Base-by-base conservation (phyloP, 2,888 invertebrate species). In the Strigamia maritima region DNA sequence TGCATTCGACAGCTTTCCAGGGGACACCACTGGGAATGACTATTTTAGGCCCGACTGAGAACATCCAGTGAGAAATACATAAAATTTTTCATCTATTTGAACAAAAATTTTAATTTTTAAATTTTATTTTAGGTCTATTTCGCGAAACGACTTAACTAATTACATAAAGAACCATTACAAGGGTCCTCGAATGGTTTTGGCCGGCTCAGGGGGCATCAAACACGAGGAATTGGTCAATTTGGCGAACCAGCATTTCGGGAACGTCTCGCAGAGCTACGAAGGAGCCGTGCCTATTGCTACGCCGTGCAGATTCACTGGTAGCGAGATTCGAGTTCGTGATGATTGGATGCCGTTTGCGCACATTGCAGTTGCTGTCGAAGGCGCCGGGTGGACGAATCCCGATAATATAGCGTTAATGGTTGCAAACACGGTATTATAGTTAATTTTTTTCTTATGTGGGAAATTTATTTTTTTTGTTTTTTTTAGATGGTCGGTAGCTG, bases 391-490 rank as follows among this genome's bases (percentile, higher is more conserved):
- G 99, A 91, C 93, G n/a, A 93, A 96, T 85, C 92, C 97, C 77
- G 98, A 99, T 86, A 98, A 97, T 86, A 93, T 99, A 85, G 95
- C 98, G 40, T 88, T 99, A 80, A 98, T 99, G 98, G 94, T 99
- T 6, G 98, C 98, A 24, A 97, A 96, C 85, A 98, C 98, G 2
- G 84, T 86, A 80, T 79, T n/a, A n/a, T n/a, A n/a, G n/a, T n/a
- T n/a, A n/a, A n/a, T n/a, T n/a, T n/a, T n/a, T n/a, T n/a, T n/a
- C n/a, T n/a, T n/a, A n/a, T n/a, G n/a, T n/a, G n/a, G n/a, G n/a
- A n/a, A 77, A 40, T 22, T 77, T 14, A 54, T n/a, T 28, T 35
- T 35, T 26, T 49, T 10, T 7, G 76, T 78, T 28, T 81, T 81
- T 77, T 81, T 65, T 80, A 85, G 85, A 88, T 98, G 81, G 92